A percentile compares a stretch with the other conserved stretches of the same genome.
These are phyloP conservation scores for Drosophila kurseongensis DNA, from an alignment of 1,140 invertebrate species.

Conservation along the genomic window DNA sequence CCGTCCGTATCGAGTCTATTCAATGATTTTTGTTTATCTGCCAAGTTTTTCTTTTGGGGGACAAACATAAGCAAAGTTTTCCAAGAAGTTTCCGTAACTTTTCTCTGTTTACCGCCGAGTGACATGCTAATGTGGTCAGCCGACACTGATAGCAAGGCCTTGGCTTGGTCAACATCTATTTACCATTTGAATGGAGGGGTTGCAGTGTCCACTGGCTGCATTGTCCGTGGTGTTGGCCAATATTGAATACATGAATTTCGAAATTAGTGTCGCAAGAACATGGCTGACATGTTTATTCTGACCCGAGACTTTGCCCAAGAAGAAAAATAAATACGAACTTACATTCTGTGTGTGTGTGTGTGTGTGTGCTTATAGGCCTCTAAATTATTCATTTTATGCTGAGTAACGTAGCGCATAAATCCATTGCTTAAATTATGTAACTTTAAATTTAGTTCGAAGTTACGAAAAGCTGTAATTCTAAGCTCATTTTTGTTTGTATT, in stretches of 20 bases:
- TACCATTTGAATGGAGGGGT: conserved; percentile 1
- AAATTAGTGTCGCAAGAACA: conserved; percentile 22
- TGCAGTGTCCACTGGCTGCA: conserved; percentile 20
- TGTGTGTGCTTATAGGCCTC: not conserved
- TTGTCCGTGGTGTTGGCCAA: conserved; percentile 31
- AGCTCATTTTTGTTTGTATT: too few species aligned
- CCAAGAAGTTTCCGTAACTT: conserved; percentile 53
- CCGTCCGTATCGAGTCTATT: conserved; percentile 12
- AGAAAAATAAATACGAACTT: conserved; percentile 18
- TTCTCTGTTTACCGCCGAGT: conserved; percentile 51
- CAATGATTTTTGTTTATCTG: conserved; percentile 45
- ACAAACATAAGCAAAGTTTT: conserved; percentile 63
- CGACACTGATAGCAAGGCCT: conserved; percentile 29
- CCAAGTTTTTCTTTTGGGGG: conserved; percentile 37
- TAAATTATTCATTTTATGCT: conserved; percentile 2
- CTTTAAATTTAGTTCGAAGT: not conserved
- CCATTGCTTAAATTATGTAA: not conserved
- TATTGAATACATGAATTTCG: conserved; percentile 25
- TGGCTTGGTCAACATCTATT: conserved; percentile 28
- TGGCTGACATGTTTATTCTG: conserved; percentile 26
- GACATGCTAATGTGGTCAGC: conserved; percentile 52
- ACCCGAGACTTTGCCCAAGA: conserved; percentile 5
- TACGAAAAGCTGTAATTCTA: too few species aligned
- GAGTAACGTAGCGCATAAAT: not conserved
- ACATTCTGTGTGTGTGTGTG: not conserved